phyloP scores from a whole-genome alignment of 2,888 invertebrate species.

The Carcina quercana region DNA sequence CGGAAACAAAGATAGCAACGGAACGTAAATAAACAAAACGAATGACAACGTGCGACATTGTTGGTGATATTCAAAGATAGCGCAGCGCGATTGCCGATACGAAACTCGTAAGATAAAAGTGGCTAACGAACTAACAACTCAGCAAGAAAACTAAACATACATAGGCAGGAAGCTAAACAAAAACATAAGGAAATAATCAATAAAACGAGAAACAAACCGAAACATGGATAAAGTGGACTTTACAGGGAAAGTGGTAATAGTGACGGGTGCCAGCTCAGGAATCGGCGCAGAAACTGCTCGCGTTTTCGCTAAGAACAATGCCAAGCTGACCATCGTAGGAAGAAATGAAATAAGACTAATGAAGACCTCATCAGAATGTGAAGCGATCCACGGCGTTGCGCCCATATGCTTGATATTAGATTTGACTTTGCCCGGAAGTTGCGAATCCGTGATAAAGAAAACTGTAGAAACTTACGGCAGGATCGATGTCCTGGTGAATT shows the following conservation, averaged over 20 bases:
- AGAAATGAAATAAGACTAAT: conserved; percentile 29
- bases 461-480: conserved; percentile 33
- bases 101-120: no score
- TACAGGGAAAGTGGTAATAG: conserved; percentile 35
- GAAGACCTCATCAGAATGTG: conserved; percentile 28
- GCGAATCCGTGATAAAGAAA: conserved; percentile 29
- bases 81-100: no score
- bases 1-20: no score
- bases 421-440: conserved; percentile 27
- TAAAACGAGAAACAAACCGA: no score
- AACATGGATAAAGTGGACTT: conserved; percentile 32
- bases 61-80: no score
- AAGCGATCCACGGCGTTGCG: conserved; percentile 14
- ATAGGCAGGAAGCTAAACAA: no score
- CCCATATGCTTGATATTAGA: conserved; percentile 30
- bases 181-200: no score
- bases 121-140: no score
- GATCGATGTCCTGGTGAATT: conserved; percentile 38
- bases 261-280: conserved; percentile 44
- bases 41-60: no score
- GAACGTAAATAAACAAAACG: no score
- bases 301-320: conserved; percentile 29
- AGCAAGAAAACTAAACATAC: no score
- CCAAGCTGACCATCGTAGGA: conserved; percentile 31
- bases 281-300: conserved; percentile 39